Evolutionary conservation across 2,113 vertebrate species (phyloP), one percentile per base, ranked within the genome.

Genomic region (Ptilonorhynchus violaceus): DNA sequence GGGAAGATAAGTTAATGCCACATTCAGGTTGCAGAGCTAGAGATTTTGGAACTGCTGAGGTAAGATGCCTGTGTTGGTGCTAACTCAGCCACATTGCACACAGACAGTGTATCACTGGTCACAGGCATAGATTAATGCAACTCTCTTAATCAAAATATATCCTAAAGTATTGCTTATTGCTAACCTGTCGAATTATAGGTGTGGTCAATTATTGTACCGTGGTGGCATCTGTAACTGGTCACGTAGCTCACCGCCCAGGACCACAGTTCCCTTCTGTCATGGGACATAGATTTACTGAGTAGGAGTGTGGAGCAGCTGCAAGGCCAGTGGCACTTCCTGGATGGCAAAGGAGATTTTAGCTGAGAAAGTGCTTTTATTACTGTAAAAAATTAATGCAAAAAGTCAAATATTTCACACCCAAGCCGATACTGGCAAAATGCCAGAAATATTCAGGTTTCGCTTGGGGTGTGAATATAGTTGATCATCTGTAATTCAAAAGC

Each of bases 401-500:
- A 75, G 92, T 95, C 86, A 88, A 90, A 91, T 97, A 96, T 93
- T 96, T 96, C 94, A 96, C 93, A 39, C 72, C 81, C 72, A 88
- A 86, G 92, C 81, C 68, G 69, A 96, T 94, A 91, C 93, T 96
- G 97, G 96, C 95, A 68, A 77, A 84, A 88, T 81, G 86, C 95
- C 97, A 97, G 86, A 84, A 91, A 73, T 86, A 72, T 55, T 92
- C 69, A 69, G 96, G 93, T 97, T 97, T 97, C 72, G 64, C 96
- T 95, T 95, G 85, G 93, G 86, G 92, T 94, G 74, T 95, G 92
- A 97, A 91, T 96, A 69, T 60, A 90, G 95, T 93, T 95, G 95
- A 97, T 96, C 91, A 93, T 94, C 90, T 93, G 91, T 96, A 96
- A 97, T 94, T 92, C 95, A 95, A 78, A 96, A 83, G 86, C 77